Evolutionary conservation across 2,113 vertebrate species (phyloP), one percentile per base, ranked within the genome.

Genomic region (Calyptommatus sinebrachiatus): DNA sequence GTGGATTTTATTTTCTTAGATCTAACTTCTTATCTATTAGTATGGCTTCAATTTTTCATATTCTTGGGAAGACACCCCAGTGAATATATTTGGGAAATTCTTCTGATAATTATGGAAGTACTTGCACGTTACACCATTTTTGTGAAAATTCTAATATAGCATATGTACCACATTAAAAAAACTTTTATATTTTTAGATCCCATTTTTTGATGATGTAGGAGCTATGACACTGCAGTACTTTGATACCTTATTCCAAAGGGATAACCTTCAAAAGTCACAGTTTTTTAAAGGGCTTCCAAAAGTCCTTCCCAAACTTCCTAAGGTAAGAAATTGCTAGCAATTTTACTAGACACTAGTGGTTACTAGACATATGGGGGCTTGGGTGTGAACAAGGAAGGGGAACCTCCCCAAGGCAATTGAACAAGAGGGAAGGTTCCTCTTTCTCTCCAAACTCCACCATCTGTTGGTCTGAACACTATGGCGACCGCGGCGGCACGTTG

Each of bases 191-290:
- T 89, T 92, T 84, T 92, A 99, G 98, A 97, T 99, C 87, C 98
- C 98, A 0, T 99, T 99, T 94, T 99, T 99, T 41, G 97, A 99
- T 84, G 98, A 99, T 83, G 97, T 99, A 74, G 98, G 98, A 67
- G 98, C 98, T 28, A 93, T 98, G 86, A 99, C 98, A 0, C 94
- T 99, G 87, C 98, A 99, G 78, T 99, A 99, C 92, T 99, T 99
- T 86, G 98, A 99, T 93, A 96, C 98, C 0, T 96, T 99, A 86
- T 99, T 99, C 94, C 98, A 99, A 92, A 96, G 97, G 87, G 98
- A 99, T 94, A 99, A 99, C 89, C 95, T 99, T 62, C 98, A 99
- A 93, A 99, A 99, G 88, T 99, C 98, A 76, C 98, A 99, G 83
- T 99, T 99, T 92, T 99, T 97, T 93, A 99, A 99, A 95, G 95